Base-by-base conservation (phyloP, 1,140 invertebrate species). In the Pentalonia nigronervosa region DNA sequence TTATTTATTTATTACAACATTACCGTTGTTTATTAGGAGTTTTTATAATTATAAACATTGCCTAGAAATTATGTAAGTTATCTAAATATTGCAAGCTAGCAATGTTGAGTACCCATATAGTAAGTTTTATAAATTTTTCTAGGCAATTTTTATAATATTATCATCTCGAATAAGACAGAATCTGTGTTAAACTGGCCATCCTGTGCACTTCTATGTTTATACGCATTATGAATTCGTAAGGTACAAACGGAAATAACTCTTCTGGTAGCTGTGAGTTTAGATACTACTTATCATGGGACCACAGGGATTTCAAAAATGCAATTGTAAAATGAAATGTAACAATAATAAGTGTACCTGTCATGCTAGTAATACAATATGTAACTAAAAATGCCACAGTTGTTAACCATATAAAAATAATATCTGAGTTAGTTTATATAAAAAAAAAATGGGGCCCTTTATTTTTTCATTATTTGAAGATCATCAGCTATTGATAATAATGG, bases 301-400 rank as follows among this genome's bases (percentile, higher is more conserved):
- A 76, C 30, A n/a, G 60, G n/a, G 30, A 76, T 34, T 76, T 76
- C 30, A 76, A 76, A 76, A 76, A 76, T n/a, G n/a, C 17, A 76
- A 76, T 76, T 76, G 30, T n/a, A 17, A 76, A 76, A 76, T 76
- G 14, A 76, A 76, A n/a, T 76, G 4, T 67, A 67, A n/a, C 0
- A n/a, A 76, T 76, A 76, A 76, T 76, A 76, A 76, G n/a, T 76
- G 60, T n/a, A 76, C 60, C 60, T 76, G 60, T 76, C 60, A 6
- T n/a, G 6, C 60, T 17, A 76, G n/a, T 34, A 76, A 76, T 34
- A 76, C n/a, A 76, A 76, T 76, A n/a, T 76, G 60, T n/a, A 76
- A 17, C 60, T n/a, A 67, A 17, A n/a, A n/a, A 76, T 67, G 30
- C 11, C 21, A 76, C 1, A 76, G 60, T 76, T 17, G 60, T 67